Evolutionary conservation across 2,113 vertebrate species (phyloP).

Genomic region (Osmerus mordax): DNA sequence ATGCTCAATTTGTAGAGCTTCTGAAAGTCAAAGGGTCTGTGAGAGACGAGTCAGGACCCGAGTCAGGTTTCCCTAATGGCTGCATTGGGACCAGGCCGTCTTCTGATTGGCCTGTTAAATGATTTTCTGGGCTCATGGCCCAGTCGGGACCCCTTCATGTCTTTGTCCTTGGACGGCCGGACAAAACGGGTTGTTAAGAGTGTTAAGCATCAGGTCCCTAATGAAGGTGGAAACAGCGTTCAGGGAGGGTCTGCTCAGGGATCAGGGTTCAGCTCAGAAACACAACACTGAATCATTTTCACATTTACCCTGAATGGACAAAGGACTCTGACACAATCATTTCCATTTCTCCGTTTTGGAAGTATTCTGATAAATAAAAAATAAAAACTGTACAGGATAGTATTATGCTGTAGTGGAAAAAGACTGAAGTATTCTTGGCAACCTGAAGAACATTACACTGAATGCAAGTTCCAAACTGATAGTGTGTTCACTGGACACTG

Average conservation of each 20-base stretch:
- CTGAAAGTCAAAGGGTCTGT: constrained; percentile 51
- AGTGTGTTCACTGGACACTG: no score
- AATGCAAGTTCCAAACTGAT: no score
- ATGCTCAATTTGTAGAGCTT: constrained; percentile 69
- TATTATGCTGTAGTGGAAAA: no score
- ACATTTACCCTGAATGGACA: no score
- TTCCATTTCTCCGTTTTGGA: no score
- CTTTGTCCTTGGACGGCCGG: constrained; percentile 53
- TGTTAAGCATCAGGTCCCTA: constrained; percentile 8
- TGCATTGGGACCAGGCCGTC: constrained; percentile 44
- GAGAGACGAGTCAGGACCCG: constrained; percentile 40
- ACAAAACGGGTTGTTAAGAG: constrained; percentile 48
- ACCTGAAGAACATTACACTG: no score
- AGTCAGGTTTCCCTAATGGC: constrained; percentile 64
- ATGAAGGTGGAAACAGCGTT: constrained; percentile 28
- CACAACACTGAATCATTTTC: no score
- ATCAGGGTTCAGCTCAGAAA: not conserved
- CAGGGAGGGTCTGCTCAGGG: not conserved
- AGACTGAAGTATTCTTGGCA: no score
- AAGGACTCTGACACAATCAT: no score
- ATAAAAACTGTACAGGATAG: no score
- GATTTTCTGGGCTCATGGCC: constrained; percentile 66
- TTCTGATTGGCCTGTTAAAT: constrained; percentile 61
- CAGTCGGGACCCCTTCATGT: constrained; percentile 44
- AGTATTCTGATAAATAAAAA: no score